phyloP scores from a whole-genome alignment of 2,113 vertebrate species.

The Dascyllus trimaculatus region DNA sequence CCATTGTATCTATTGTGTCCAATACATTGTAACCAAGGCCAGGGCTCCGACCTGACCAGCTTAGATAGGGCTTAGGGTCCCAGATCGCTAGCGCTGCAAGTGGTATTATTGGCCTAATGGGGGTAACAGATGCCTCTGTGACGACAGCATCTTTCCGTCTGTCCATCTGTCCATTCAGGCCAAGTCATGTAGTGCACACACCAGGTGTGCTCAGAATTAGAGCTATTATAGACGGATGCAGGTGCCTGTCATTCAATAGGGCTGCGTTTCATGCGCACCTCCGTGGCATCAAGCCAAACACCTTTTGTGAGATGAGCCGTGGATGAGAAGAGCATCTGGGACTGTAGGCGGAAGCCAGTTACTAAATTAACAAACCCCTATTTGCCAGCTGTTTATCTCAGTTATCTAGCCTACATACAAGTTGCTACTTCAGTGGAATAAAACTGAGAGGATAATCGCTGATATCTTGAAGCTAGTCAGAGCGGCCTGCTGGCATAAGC shows the following conservation, averaged over 20 bases:
- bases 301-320: conserved; percentile 39
- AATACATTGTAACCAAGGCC: conserved; percentile 55
- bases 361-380: conserved; percentile 66
- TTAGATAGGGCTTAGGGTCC: conserved; percentile 78
- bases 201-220: conserved; percentile 79
- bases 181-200: conserved; percentile 63
- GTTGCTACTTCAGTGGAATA: background rate
- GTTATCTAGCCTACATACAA: conserved; percentile 6
- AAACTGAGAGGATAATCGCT: background rate
- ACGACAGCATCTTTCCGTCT: conserved; percentile 82
- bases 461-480: background rate
- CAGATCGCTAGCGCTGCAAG: conserved; percentile 80
- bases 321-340: conserved; percentile 23
- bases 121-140: conserved; percentile 81
- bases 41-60: conserved; percentile 71
- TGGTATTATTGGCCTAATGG: conserved; percentile 84
- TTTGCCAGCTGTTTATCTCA: conserved; percentile 49
- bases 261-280: conserved; percentile 42
- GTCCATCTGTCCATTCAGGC: conserved; percentile 74
- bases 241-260: conserved; percentile 52
- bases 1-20: conserved; percentile 50
- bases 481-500: background rate
- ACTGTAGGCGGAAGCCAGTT: conserved; percentile 31
- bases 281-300: conserved; percentile 44
- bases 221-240: conserved; percentile 48